Base-by-base conservation (phyloP, 2,888 invertebrate species). In the Lepidocyrtinus sp. region DNA sequence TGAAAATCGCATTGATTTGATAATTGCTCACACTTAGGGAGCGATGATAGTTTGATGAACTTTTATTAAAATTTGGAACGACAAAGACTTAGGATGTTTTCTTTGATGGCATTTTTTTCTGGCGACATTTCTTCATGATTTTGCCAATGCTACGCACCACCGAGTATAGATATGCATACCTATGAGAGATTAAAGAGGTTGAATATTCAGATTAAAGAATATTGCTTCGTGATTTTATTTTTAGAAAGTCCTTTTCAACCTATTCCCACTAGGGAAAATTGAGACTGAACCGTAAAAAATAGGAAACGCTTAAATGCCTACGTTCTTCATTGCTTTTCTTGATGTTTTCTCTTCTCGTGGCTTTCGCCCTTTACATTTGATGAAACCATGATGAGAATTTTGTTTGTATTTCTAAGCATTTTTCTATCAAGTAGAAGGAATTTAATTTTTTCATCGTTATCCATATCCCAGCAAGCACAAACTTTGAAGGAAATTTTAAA, bases 211-310 rank as follows among this genome's bases (percentile, higher is more conserved):
- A 71, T 59, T 72, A 62, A 61, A 45, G 17, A 62, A 45, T 59
- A 59, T 27, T 62, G 50, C 64, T 59, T 59, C 59, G 3, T 21
- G n/a, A 9, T 59, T 59, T 72, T 72, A 72, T 72, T 72, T 72
- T 72, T 72, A 72, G 72, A 36, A 50, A 55, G 70, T n/a, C 59
- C 21, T 59, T 59, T 22, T 19, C 59, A 7, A 59, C 55, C 15
- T 55, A 50, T 46, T 21, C 5, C n/a, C 15, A 63, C 15, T 27
- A 27, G 46, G 2, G 19, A 65, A 67, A 25, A 46, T 19, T 67
- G 46, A 67, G 67, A 26, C 67, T 67, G 46, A 9, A 22, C 50
- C n/a, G n/a, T n/a, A n/a, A n/a, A n/a, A n/a, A n/a, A n/a, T n/a
- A 59, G 19, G 59, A 59, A n/a, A 59, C 2, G 59, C 21, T 59